Percentiles rank a stretch among this genome's conserved stretches.
Evolutionary conservation across 2,888 invertebrate species (phyloP).

Genomic region (Agriopis aurantiaria): DNA sequence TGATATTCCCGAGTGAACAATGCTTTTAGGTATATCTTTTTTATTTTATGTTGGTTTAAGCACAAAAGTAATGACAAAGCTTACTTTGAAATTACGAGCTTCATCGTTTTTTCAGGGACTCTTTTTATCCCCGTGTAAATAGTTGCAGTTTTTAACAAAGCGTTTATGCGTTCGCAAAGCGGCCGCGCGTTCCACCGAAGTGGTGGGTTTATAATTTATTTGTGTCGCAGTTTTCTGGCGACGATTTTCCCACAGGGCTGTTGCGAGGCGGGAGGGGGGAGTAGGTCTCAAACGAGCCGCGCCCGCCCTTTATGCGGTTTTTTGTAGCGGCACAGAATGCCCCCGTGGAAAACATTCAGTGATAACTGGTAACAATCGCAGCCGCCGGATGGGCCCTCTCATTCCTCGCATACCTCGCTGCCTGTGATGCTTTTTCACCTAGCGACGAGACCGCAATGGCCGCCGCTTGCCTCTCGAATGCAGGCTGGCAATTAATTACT

Average conservation of each 20-base stretch:
- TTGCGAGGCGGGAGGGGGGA: conserved; percentile 38
- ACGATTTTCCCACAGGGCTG: conserved; percentile 84
- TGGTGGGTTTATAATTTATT: conserved; percentile 85
- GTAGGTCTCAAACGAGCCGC: conserved; percentile 83
- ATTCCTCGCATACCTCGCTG: conserved; percentile 83
- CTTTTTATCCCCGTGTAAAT: conserved; percentile 47
- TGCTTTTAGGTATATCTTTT: not conserved
- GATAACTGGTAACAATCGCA: conserved; percentile 86
- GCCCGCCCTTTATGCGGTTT: conserved; percentile 85
- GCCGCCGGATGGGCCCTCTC: conserved; percentile 84
- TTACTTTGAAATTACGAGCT: conserved; percentile 30
- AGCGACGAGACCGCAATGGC: conserved; percentile 61
- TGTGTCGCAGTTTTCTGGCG: conserved; percentile 85
- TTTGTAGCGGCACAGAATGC: conserved; percentile 85
- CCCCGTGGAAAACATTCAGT: conserved; percentile 85
- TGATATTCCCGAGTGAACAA: conserved; percentile 7
- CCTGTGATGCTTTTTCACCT: conserved; percentile 82
- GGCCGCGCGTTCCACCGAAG: conserved; percentile 73
- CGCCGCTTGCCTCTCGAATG: conserved; percentile 23
- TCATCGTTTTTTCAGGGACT: conserved; percentile 40
- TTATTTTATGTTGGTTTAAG: not conserved
- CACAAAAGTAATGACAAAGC: conserved; percentile 9
- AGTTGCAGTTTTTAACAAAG: conserved; percentile 68
- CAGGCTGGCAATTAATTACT: conserved; percentile 36
- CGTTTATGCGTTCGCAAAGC: conserved; percentile 67